phyloP scores from a whole-genome alignment of 2,797 vertebrate species.

The Jordanella pulchra region DNA sequence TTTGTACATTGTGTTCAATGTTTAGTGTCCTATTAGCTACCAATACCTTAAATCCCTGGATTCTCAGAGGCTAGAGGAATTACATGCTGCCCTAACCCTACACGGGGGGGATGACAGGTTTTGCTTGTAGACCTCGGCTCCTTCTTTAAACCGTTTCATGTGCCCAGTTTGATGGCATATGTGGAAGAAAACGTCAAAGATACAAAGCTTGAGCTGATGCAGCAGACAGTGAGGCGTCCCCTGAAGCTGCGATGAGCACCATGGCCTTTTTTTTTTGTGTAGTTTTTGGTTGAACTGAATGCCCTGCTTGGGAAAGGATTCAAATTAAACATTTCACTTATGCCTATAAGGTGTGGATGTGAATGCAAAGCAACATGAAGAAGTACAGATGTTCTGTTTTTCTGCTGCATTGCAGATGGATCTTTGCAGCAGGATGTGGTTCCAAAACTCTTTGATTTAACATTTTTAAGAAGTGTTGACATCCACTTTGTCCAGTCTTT shows the following conservation, averaged over 20 bases:
- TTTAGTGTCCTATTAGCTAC: conserved; percentile 24
- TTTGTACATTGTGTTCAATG: conserved; percentile 20
- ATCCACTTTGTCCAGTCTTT: no score
- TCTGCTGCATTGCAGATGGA: not conserved
- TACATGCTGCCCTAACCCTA: conserved; percentile 45
- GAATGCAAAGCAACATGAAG: not conserved
- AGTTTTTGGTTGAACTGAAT: not conserved
- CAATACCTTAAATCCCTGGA: conserved; percentile 48
- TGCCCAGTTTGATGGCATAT: conserved; percentile 28
- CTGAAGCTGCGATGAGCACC: conserved; percentile 13
- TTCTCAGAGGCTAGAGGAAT: conserved; percentile 62
- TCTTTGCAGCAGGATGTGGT: no score
- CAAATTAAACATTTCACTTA: not conserved
- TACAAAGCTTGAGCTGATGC: conserved; percentile 26
- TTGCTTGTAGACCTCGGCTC: conserved; percentile 2
- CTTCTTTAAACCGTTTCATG: conserved; percentile 27
- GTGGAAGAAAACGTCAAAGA: conserved; percentile 28
- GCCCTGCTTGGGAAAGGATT: not conserved
- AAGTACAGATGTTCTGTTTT: not conserved
- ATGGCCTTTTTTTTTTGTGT: not conserved
- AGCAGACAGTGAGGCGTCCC: conserved; percentile 20
- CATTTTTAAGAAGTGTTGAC: no score
- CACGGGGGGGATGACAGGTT: conserved; percentile 36
- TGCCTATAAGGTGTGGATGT: not conserved
- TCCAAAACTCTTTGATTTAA: no score